Evolutionary conservation across 2,888 invertebrate species (phyloP).

Genomic region (Pseudococcus jackbeardsleyi): DNA sequence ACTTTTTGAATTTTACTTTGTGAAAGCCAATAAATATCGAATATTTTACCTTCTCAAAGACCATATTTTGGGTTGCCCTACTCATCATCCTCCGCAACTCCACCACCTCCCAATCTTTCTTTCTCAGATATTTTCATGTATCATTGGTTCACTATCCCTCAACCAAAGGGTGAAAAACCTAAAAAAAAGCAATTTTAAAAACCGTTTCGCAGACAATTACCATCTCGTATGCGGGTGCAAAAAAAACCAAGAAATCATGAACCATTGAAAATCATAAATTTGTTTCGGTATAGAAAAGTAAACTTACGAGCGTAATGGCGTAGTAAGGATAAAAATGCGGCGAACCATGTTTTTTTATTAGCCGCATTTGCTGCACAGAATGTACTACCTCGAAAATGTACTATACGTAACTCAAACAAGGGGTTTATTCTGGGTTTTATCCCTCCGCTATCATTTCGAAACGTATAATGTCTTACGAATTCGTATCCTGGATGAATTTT

Average conservation of each 20-base stretch:
- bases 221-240: slow-evolving; percentile 8
- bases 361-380: slow-evolving; percentile 29
- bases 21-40: too few species aligned
- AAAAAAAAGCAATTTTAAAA: background rate
- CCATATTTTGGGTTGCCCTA: too few species aligned
- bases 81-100: too few species aligned
- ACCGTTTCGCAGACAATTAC: slow-evolving; percentile 45
- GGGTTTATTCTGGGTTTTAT: background rate
- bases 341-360: slow-evolving; percentile 50
- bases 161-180: slow-evolving; percentile 18
- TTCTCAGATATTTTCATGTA: background rate
- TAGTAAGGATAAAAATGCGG: slow-evolving; percentile 46
- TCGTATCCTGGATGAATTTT: background rate
- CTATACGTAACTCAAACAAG: slow-evolving; percentile 11
- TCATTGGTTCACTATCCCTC: background rate
- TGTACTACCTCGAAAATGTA: slow-evolving; percentile 10
- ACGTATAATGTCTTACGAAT: slow-evolving; percentile 35
- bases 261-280: slow-evolving; percentile 45
- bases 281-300: background rate
- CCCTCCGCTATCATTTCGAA: slow-evolving; percentile 9
- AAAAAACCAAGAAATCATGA: background rate
- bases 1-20: too few species aligned
- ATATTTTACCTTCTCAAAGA: too few species aligned
- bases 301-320: slow-evolving; percentile 9
- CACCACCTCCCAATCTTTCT: too few species aligned